Evolutionary conservation across 2,113 vertebrate genomes (phyloP).

Genomic region (Gopherus flavomarginatus): DNA sequence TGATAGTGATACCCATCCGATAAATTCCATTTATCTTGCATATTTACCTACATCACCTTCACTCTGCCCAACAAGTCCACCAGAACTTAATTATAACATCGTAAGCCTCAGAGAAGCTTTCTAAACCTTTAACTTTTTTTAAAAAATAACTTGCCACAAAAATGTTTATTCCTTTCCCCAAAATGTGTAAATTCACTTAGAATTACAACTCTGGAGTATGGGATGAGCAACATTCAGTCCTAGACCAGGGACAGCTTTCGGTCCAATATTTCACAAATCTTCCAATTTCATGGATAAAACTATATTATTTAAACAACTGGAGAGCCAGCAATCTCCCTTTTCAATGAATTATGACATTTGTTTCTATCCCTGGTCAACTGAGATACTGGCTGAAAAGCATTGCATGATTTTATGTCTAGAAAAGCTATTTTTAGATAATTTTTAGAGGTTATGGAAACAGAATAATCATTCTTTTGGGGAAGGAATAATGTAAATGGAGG

Average conservation of each 20-base stretch:
- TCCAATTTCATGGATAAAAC: fast-evolving
- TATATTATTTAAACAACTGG: background rate
- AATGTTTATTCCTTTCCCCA: background rate
- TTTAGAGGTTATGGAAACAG: background rate
- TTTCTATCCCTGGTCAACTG: background rate
- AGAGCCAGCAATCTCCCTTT: background rate
- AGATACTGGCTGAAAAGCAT: background rate
- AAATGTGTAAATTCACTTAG: background rate
- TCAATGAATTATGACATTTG: fast-evolving
- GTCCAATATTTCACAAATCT: background rate
- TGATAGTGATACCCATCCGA: background rate
- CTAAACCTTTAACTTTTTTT: background rate
- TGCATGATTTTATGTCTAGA: background rate
- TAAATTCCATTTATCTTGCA: background rate
- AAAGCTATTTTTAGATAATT: background rate
- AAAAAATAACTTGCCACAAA: background rate
- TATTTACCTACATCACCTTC: background rate
- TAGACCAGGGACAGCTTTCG: background rate
- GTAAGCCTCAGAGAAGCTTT: background rate
- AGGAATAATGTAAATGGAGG: background rate
- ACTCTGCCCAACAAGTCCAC: background rate
- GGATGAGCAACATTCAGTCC: background rate
- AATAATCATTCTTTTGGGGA: background rate
- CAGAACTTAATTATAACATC: background rate
- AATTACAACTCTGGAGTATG: background rate